phyloP scores from a whole-genome alignment of 2,113 vertebrate species.

The Micromys minutus region DNA sequence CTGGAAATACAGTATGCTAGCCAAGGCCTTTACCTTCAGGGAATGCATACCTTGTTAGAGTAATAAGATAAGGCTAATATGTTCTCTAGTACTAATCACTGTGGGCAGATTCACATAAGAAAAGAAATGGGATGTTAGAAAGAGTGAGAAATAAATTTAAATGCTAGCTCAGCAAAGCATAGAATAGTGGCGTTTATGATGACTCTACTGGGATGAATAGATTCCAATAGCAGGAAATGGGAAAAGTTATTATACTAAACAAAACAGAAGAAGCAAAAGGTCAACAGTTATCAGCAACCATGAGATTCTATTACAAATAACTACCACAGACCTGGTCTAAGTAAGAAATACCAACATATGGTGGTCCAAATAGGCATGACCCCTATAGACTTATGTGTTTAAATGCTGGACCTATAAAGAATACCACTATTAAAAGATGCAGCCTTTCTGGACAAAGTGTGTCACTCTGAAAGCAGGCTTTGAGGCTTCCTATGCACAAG shows the following conservation, averaged over 20 bases:
- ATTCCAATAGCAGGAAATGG: neutral
- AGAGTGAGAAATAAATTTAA: slow-evolving; percentile 18
- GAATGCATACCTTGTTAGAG: neutral
- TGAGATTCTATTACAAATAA: neutral
- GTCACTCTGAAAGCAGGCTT: neutral
- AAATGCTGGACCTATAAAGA: neutral
- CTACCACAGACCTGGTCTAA: neutral
- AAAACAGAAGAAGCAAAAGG: neutral
- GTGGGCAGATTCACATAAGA: neutral
- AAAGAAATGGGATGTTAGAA: neutral
- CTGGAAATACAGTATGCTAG: slow-evolving; percentile 3
- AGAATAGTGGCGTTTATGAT: neutral
- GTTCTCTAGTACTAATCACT: neutral
- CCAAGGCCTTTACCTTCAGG: neutral
- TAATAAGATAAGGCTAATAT: slow-evolving; percentile 13
- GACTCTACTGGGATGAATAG: neutral
- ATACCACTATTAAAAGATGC: neutral
- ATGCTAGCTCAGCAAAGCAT: neutral
- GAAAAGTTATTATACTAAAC: neutral
- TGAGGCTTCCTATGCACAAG: neutral
- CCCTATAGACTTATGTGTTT: neutral
- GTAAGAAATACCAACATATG: neutral
- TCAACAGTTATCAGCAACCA: neutral
- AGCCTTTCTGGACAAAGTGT: neutral
- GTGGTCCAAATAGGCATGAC: neutral